A percentile compares a stretch with the other conserved stretches of the same genome.
Evolutionary conservation across 2,888 invertebrate genomes (phyloP).

Genomic region (Hyalella azteca): DNA sequence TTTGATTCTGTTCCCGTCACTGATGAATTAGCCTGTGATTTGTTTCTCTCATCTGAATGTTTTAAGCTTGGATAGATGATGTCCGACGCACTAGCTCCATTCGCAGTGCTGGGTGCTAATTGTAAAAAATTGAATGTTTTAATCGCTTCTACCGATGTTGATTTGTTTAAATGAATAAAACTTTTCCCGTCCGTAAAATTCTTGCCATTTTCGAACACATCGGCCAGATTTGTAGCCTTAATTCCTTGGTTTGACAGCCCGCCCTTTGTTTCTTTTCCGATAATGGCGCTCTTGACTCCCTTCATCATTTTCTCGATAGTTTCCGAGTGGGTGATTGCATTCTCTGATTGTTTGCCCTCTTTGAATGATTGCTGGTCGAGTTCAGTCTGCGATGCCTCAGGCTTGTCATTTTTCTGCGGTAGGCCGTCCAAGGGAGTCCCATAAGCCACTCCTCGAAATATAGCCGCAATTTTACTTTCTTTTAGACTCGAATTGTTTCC

Average conservation of each 20-base stretch:
- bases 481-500: conserved; percentile 35
- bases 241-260: neutral
- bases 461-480: conserved; percentile 38
- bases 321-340: neutral
- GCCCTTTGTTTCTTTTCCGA: neutral
- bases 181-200: neutral
- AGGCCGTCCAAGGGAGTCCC: neutral
- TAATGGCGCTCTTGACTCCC: neutral
- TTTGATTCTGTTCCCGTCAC: no score
- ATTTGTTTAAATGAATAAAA: neutral
- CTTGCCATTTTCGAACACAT: neutral
- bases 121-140: no score
- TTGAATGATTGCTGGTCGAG: neutral
- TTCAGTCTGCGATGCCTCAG: neutral
- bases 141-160: neutral
- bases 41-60: neutral
- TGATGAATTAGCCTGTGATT: no score
- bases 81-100: neutral
- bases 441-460: conserved; percentile 35
- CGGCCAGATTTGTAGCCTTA: neutral
- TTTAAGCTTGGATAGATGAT: neutral
- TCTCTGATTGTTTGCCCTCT: neutral
- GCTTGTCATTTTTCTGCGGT: neutral
- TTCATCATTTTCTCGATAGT: conserved; percentile 15
- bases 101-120: no score